phyloP scores from a whole-genome alignment of 2,888 invertebrate genomes.

The Mesorhabditis belari region DNA sequence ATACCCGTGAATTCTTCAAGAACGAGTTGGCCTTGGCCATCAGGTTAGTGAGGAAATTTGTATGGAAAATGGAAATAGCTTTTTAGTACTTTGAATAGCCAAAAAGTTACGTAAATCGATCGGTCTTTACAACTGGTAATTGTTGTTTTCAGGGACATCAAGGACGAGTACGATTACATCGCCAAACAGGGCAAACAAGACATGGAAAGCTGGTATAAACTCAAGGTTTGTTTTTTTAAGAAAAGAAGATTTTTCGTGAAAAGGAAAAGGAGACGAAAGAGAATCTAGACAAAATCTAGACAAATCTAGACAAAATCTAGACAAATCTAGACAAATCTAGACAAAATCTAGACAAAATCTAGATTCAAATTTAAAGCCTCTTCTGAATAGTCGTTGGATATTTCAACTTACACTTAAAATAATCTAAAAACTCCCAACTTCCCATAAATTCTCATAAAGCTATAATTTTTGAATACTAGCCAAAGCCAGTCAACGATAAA shows the following conservation, averaged over 20 bases:
- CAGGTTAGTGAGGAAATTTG: slow-evolving; percentile 54
- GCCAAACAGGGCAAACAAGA: slow-evolving; percentile 55
- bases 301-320: no score
- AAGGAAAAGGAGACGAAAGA: no score
- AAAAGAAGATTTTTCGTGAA: background rate
- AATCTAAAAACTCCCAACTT: no score
- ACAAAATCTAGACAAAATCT: no score
- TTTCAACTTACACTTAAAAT: no score
- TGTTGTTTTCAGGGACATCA: slow-evolving; percentile 55
- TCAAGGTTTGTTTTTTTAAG: slow-evolving; percentile 54
- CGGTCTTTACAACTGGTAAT: background rate
- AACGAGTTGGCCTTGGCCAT: slow-evolving; percentile 59
- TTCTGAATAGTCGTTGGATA: no score
- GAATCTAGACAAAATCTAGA: no score
- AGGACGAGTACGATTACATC: slow-evolving; percentile 58
- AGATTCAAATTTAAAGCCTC: no score
- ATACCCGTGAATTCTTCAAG: slow-evolving; percentile 57
- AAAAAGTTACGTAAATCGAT: background rate
- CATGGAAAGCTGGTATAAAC: slow-evolving; percentile 59
- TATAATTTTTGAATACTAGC: no score
- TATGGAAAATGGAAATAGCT: background rate
- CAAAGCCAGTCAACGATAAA: no score
- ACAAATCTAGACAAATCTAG: no score
- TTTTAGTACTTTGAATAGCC: slow-evolving; percentile 6
- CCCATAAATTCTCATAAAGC: no score